These are phyloP conservation scores for Macquaria australasica DNA, from an alignment of 2,113 vertebrate genomes.

Conservation along the genomic window DNA sequence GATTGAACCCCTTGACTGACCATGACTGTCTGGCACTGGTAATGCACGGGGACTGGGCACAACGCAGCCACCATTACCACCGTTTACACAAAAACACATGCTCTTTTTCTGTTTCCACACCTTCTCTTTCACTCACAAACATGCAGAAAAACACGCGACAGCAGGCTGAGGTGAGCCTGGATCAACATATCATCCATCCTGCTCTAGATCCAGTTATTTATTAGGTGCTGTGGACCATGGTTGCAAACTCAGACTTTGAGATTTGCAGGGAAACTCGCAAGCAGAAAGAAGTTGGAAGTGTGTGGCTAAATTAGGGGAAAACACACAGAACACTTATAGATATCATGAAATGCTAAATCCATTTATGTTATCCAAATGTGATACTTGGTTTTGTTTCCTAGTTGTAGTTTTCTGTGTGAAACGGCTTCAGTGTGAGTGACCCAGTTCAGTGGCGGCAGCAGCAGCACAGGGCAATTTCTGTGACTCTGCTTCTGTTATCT, in stretches of 20 bases:
- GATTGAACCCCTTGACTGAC: constrained; percentile 48
- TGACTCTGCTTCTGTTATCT: constrained; percentile 58
- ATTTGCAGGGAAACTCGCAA: neutral
- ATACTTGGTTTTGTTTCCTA: constrained; percentile 5
- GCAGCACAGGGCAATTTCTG: constrained; percentile 32
- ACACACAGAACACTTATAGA: neutral
- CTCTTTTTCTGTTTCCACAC: neutral
- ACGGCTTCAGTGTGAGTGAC: constrained; percentile 33
- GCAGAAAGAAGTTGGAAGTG: neutral
- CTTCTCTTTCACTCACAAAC: neutral
- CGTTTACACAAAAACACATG: constrained; percentile 24
- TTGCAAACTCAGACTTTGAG: neutral
- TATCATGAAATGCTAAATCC: neutral
- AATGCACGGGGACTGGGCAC: constrained; percentile 31
- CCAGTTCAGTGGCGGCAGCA: constrained; percentile 52
- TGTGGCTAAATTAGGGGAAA: neutral
- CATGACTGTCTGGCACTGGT: constrained; percentile 15
- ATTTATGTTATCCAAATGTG: neutral
- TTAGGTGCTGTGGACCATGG: neutral
- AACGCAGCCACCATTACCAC: constrained; percentile 2
- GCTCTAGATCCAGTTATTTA: neutral
- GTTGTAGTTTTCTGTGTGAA: constrained; percentile 28
- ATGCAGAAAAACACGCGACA: neutral
- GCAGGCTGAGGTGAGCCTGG: neutral
- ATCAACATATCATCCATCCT: neutral